A percentile compares a stretch with the other conserved stretches of the same genome.
Evolutionary conservation across 2,797 vertebrate species (phyloP).

Genomic region (Capromys pilorides): DNA sequence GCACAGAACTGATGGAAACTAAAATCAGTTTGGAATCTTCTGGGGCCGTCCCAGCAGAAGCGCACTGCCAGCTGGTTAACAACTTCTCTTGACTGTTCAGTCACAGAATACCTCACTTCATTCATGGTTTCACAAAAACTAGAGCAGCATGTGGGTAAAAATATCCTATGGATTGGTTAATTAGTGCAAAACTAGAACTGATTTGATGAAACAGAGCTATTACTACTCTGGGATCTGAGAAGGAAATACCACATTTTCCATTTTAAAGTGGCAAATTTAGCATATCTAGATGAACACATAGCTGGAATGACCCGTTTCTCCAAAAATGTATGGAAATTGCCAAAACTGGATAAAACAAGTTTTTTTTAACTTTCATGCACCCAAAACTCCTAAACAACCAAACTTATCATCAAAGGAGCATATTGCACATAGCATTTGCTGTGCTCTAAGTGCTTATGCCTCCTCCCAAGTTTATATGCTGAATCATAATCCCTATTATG

Average conservation of each 20-base stretch:
- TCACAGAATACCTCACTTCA: conserved; percentile 32
- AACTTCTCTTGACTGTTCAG: background rate
- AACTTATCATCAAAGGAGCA: background rate
- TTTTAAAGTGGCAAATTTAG: conserved; percentile 14
- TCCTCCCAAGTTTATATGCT: background rate
- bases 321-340: background rate
- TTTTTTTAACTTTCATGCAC: background rate
- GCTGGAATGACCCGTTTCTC: background rate
- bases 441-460: background rate
- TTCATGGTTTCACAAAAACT: background rate
- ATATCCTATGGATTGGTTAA: background rate
- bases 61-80: background rate
- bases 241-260: background rate
- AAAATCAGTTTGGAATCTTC: background rate
- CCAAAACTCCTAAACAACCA: conserved; percentile 32
- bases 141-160: background rate
- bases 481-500: background rate
- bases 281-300: background rate
- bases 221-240: background rate
- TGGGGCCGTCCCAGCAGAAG: background rate
- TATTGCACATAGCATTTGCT: conserved; percentile 18
- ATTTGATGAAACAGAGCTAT: background rate
- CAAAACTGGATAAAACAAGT: conserved; percentile 9
- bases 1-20: background rate
- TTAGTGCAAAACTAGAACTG: conserved; percentile 27